Evolutionary conservation across 2,797 vertebrate genomes (phyloP).

Genomic region (Chromobotia macracanthus): DNA sequence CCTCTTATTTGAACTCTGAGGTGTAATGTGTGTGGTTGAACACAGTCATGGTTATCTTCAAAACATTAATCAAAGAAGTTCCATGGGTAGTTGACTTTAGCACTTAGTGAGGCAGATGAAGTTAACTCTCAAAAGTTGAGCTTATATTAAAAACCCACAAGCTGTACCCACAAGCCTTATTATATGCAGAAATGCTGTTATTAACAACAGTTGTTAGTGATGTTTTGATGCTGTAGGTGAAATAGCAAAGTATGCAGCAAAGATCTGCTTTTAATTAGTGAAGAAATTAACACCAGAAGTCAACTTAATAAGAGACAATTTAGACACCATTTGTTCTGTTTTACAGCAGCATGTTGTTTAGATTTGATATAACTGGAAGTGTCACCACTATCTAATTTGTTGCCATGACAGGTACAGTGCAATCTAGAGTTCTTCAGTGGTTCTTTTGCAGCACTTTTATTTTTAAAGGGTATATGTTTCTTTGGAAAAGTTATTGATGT

Average conservation of each 20-base stretch:
- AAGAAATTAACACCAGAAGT: constrained; percentile 23
- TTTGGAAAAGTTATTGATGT: no score
- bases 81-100: not conserved
- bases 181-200: not conserved
- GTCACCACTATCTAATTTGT: no score
- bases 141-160: constrained; percentile 21
- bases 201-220: constrained; percentile 7
- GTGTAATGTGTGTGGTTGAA: constrained; percentile 10
- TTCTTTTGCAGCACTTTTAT: no score
- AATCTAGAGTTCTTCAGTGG: no score
- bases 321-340: constrained; percentile 23
- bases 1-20: constrained; percentile 25
- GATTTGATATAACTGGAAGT: not conserved
- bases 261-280: constrained; percentile 27
- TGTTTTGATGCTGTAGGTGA: constrained; percentile 35
- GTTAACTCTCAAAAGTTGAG: constrained; percentile 6
- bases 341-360: constrained; percentile 9
- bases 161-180: constrained; percentile 19
- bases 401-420: not conserved
- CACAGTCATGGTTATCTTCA: not conserved
- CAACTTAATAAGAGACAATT: not conserved
- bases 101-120: not conserved
- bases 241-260: constrained; percentile 22
- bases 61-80: constrained; percentile 13
- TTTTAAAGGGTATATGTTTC: not conserved